phyloP scores from a whole-genome alignment of 1,140 invertebrate genomes.

The Dryas iulia region DNA sequence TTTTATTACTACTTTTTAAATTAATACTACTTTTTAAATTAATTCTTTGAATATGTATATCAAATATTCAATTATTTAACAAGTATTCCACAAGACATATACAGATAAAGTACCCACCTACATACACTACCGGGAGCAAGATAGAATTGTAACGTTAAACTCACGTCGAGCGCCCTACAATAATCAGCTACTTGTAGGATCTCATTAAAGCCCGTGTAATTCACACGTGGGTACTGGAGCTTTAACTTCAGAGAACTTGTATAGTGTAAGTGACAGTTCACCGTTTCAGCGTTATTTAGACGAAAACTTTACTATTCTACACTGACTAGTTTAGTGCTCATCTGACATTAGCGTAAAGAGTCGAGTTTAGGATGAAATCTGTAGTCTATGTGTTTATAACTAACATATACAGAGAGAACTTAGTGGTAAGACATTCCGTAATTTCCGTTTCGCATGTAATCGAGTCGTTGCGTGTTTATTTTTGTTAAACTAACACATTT shows the following conservation, averaged over 20 bases:
- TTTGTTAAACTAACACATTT: no score
- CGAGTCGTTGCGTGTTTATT: no score
- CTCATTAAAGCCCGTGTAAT: slow-evolving; percentile 6
- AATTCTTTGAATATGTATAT: no score
- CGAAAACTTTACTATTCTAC: neutral
- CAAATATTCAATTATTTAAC: no score
- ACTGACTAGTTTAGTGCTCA: neutral
- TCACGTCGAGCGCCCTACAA: neutral
- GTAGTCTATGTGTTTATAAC: neutral
- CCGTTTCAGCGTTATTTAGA: slow-evolving; percentile 5
- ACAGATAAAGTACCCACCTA: no score
- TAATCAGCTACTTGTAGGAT: neutral
- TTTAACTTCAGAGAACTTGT: slow-evolving; percentile 10
- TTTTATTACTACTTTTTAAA: no score
- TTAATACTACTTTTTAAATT: no score
- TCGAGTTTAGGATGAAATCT: neutral
- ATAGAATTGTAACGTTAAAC: slow-evolving; percentile 1
- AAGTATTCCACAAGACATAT: no score
- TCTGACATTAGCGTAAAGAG: neutral
- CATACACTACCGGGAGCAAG: neutral
- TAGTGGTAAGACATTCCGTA: no score
- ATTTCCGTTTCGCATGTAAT: no score
- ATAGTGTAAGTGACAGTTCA: slow-evolving; percentile 5
- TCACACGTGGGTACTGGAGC: neutral
- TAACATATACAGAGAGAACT: no score